Evolutionary conservation across 2,113 vertebrate genomes (phyloP), one percentile per base, ranked within the genome.

Genomic region (Podarcis raffonei): DNA sequence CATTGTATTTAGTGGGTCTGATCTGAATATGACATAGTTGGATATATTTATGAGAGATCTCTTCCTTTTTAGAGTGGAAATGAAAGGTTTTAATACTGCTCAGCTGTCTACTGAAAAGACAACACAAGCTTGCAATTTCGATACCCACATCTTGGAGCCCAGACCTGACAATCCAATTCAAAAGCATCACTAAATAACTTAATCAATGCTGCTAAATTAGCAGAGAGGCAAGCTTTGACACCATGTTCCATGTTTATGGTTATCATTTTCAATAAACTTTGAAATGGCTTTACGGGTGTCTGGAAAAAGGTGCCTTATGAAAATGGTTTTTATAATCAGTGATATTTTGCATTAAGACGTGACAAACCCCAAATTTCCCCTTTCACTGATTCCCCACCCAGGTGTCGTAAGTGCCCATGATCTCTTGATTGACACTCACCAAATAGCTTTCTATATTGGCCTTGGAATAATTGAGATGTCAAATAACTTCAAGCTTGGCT

Each of bases 381-480:
- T 96, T 93, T 91, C 95, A 94, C 95, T 95, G 93, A 96, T 96
- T 97, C 90, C 22, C 87, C 94, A 93, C 91, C 42, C 89, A 74
- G 92, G 92, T 94, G 95, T 93, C 91, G 90, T 86, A 85, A 81
- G 93, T 83, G 86, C 90, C 94, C 95, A 90, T 39, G 83, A 87
- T 95, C 94, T 96, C 94, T 96, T 98, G 98, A 99, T 98, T 98
- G 98, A 98, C 96, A 96, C 96, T 90, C 96, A 96, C 96, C 97
- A 98, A 98, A 98, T 98, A 97, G 97, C 97, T 97, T 96, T 96
- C 96, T 95, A 95, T 98, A 97, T 96, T 96, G 97, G 97, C 96
- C 96, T 97, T 97, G 94, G 97, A 98, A 97, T 98, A 98, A 99
- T 98, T 98, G 97, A 98, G 97, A 98, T 97, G 98, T 98, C 98